Percentiles rank a stretch among this genome's conserved stretches.
These are phyloP conservation scores for Siderastrea siderea DNA, from an alignment of 92 coral and sea anemone genomes.

Conservation along the genomic window DNA sequence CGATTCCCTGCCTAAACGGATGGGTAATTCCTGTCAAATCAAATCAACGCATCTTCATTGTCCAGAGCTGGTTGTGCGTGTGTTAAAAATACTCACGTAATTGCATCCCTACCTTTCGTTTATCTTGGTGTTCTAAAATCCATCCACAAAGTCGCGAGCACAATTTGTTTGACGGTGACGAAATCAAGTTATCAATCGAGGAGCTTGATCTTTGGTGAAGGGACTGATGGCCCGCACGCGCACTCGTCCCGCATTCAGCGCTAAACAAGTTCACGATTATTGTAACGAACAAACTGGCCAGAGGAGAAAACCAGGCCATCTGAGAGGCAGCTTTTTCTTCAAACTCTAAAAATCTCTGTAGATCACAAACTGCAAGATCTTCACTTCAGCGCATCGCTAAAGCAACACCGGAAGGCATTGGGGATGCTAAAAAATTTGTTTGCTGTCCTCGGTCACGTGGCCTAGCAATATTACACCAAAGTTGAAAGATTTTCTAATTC, in stretches of 20 bases:
- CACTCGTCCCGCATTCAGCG: constrained; percentile 16
- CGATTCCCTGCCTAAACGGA: not conserved
- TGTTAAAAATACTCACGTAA: not conserved
- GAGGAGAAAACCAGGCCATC: not conserved
- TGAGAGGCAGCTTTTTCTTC: not conserved
- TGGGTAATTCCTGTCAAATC: not conserved
- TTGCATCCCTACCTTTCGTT: constrained; percentile 4
- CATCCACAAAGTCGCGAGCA: constrained; percentile 22
- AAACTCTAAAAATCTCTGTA: not conserved
- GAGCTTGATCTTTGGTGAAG: not conserved
- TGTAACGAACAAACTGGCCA: not conserved
- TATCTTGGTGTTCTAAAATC: not conserved
- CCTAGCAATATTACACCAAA: not conserved
- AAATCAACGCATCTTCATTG: no score
- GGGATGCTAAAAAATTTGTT: no score
- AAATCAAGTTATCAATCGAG: not conserved
- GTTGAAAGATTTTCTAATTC: not conserved
- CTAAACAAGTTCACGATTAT: not conserved
- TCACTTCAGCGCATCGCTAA: constrained; percentile 11
- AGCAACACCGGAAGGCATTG: constrained; percentile 30
- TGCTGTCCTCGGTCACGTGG: constrained; percentile 18
- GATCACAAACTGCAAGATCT: not conserved
- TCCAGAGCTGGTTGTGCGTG: not conserved
- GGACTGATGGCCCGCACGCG: not conserved
- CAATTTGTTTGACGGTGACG: not conserved